Evolutionary conservation across 2,113 vertebrate species (phyloP), one percentile per base, ranked within the genome.

Genomic region (Ictalurus furcatus): DNA sequence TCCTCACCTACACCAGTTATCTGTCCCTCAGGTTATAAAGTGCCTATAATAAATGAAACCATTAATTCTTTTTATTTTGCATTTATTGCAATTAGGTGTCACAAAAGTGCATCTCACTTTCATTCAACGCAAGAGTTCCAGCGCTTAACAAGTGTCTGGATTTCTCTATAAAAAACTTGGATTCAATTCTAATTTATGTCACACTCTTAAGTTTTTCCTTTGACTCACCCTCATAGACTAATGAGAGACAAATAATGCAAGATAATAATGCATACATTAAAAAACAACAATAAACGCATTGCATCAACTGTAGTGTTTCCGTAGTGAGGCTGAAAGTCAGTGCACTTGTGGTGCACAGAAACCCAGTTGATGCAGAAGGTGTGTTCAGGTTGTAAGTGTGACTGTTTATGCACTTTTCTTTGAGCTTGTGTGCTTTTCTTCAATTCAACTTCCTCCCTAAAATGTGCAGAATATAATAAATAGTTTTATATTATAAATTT

Each of bases 301-400:
- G 9, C 2, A 28, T 54, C 3, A 54, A 16, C 12, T 19, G 0
- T n/a, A 19, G 40, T 71, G 3, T 48, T 78, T 28, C 21, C 1
- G 1, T 48, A 40, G 4, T 12, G 14, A 58, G 28, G 17, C 12
- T 61, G 19, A 12, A 21, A 84, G 30, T 4, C 8, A 12, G 0
- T 40, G 58, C 58, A 40, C 11, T 63, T 84, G 81, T 84, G 81
- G 81, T 84, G 34, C 40, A 30, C 71, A 74, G 71, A 74, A 28
- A 52, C 19, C 44, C n/a, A 63, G 17, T 63, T 40, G 34, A 40
- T 84, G 81, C 81, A 84, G 34, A 84, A 84, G 81, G 58, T 84
- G 81, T 40, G 54, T 59, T 59, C 80, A 82, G 3, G 14, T 30
- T 56, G n/a, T 37, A 58, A 3, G 30, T 82, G 56, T 82, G 30